Evolutionary conservation across 2,888 invertebrate species (phyloP).

Genomic region (Nesidiocoris tenuis): DNA sequence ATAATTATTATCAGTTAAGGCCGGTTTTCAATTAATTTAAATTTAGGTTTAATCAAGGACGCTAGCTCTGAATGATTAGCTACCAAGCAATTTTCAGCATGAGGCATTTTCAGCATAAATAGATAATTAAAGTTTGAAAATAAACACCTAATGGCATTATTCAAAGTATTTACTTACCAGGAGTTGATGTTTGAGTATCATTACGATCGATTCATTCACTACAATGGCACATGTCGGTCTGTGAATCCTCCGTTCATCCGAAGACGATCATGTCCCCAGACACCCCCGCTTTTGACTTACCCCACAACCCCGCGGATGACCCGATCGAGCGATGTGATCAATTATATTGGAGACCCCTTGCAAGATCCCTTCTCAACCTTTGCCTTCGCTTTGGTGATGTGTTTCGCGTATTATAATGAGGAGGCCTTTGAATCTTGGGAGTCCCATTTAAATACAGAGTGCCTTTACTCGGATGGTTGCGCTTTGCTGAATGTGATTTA

Average conservation of each 20-base stretch:
- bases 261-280: not conserved
- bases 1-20: too few species aligned
- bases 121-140: too few species aligned
- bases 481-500: too few species aligned
- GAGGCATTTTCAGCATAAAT: too few species aligned
- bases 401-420: not conserved
- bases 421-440: not conserved
- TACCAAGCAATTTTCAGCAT: too few species aligned
- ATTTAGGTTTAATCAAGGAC: too few species aligned
- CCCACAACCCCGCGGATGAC: not conserved
- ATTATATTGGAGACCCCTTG: not conserved
- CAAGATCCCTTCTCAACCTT: not conserved
- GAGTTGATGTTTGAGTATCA: not conserved
- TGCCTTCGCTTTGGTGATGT: too few species aligned
- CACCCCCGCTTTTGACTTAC: not conserved
- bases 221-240: not conserved
- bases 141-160: too few species aligned
- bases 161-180: not conserved
- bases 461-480: too few species aligned
- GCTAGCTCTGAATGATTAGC: too few species aligned
- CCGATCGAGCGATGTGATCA: not conserved
- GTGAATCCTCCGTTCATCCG: not conserved
- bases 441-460: not conserved
- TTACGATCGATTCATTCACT: not conserved
- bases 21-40: too few species aligned